These are phyloP conservation scores for Ciconia boyciana DNA, from an alignment of 2,113 vertebrate species.

Conservation along the genomic window DNA sequence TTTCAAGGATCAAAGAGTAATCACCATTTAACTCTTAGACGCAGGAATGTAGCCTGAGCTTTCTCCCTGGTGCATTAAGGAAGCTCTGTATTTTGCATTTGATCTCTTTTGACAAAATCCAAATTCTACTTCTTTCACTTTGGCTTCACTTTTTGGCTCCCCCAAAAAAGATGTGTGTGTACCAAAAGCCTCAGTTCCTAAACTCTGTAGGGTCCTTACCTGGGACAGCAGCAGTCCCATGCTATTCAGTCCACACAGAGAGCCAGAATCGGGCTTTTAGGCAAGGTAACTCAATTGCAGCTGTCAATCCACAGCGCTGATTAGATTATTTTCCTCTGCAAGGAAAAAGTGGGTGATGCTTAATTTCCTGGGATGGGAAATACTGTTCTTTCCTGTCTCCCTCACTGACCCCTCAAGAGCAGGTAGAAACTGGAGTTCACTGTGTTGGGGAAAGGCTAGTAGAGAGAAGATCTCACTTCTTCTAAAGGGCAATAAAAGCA, in stretches of 20 bases:
- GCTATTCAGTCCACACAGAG: background rate
- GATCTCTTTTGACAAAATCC: background rate
- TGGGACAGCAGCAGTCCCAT: background rate
- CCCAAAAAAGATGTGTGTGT: fast-evolving
- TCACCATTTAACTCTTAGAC: background rate
- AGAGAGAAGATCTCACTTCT: background rate
- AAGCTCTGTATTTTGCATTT: background rate
- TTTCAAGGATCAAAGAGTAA: background rate
- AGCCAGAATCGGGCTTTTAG: background rate
- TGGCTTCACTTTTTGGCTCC: background rate
- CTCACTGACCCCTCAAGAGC: background rate
- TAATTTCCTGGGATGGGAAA: background rate
- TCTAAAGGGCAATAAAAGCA: background rate
- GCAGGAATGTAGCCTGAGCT: background rate
- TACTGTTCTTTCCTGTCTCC: background rate
- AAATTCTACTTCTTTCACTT: background rate
- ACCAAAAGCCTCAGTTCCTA: background rate
- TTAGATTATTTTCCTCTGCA: background rate
- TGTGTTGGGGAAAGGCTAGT: background rate
- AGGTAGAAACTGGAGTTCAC: background rate
- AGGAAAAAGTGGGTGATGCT: fast-evolving
- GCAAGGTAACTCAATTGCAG: background rate
- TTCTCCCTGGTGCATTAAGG: background rate
- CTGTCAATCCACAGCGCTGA: background rate
- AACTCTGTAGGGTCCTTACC: background rate